These are phyloP conservation scores for Echinarachnius parma DNA, from an alignment of 53 echinoderm and acorn worm genomes.

Conservation along the genomic window DNA sequence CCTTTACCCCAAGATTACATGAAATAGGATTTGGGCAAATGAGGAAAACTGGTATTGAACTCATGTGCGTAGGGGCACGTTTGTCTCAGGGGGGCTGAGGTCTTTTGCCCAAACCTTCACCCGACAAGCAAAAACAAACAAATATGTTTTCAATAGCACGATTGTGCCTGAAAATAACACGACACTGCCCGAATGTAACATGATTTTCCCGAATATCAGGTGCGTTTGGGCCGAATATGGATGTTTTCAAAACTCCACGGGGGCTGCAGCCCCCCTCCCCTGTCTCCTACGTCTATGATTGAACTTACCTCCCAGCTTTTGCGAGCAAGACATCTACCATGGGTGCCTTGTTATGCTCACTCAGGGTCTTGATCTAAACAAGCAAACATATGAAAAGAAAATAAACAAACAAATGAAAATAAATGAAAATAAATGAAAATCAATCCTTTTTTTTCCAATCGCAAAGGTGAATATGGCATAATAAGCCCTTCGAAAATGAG, in stretches of 20 bases:
- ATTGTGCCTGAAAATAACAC: not conserved
- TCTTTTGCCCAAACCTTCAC: not conserved
- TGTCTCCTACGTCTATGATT: not conserved
- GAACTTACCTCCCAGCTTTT: conserved; percentile 14
- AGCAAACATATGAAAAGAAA: not conserved
- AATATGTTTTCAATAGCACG: not conserved
- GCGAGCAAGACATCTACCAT: conserved; percentile 21
- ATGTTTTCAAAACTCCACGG: too few relatives aligned
- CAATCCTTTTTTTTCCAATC: not conserved
- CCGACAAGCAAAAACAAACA: not conserved
- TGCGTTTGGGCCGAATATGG: too few relatives aligned
- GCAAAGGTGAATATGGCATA: too few relatives aligned
- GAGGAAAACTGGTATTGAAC: too few relatives aligned
- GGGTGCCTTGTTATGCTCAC: not conserved
- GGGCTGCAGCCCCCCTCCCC: too few relatives aligned
- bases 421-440: not conserved
- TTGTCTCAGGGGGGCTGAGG: not conserved
- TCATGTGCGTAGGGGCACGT: too few relatives aligned
- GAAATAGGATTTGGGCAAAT: too few relatives aligned
- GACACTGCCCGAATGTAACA: too few relatives aligned
- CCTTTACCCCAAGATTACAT: too few relatives aligned
- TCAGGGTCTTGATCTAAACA: conserved; percentile 27
- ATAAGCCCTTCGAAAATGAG: too few relatives aligned
- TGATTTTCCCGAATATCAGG: too few relatives aligned
- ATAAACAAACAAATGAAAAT: not conserved